phyloP scores from a whole-genome alignment of 1,140 invertebrate species.

The Mercenaria mercenaria region DNA sequence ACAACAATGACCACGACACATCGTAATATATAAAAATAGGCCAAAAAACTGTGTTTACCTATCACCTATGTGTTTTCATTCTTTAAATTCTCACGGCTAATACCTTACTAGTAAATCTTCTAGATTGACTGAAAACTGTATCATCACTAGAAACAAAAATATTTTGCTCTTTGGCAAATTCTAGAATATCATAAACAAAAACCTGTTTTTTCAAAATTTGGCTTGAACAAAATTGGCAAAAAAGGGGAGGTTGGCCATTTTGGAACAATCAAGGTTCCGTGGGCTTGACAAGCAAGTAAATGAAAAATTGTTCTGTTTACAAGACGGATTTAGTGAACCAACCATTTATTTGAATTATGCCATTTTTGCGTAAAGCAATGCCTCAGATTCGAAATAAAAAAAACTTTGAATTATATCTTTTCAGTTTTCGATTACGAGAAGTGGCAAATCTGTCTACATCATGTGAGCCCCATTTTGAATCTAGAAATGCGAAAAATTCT shows the following conservation, averaged over 20 bases:
- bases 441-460: not conserved
- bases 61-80: too few species aligned
- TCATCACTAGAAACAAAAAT: too few species aligned
- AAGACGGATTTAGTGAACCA: not conserved
- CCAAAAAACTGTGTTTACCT: too few species aligned
- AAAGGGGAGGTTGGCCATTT: not conserved
- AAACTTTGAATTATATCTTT: constrained; percentile 43
- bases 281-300: not conserved
- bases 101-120: too few species aligned
- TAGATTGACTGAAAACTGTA: too few species aligned
- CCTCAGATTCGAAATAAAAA: constrained; percentile 12
- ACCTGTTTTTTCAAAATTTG: too few species aligned
- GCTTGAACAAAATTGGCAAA: constrained; percentile 8
- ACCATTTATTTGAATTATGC: constrained; percentile 18
- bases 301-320: constrained; percentile 2
- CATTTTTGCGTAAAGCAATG: constrained; percentile 24
- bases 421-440: not conserved
- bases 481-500: constrained; percentile 33
- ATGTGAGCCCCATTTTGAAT: not conserved
- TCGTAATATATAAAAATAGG: too few species aligned
- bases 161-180: too few species aligned
- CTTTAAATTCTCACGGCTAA: too few species aligned
- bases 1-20: too few species aligned
- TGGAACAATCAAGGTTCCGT: not conserved
- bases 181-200: too few species aligned